A percentile compares a stretch with the other conserved stretches of the same genome.
phyloP scores from a whole-genome alignment of 1,140 invertebrate genomes.

The Macrotrachela quadricornifera region DNA sequence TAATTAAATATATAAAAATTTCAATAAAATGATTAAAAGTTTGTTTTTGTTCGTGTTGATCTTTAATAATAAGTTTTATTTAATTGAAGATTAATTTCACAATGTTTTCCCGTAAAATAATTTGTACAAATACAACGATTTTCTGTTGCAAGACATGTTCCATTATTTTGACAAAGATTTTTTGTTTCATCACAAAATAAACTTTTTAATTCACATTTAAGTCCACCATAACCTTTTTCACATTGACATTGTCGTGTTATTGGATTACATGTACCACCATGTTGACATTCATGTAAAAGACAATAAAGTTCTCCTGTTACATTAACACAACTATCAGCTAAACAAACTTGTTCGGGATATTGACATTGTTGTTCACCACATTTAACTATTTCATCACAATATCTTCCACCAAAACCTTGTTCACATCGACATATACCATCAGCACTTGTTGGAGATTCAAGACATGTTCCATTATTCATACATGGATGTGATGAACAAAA shows the following conservation, averaged over 20 bases:
- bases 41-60: too few relatives aligned
- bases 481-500: slow-evolving; percentile 37
- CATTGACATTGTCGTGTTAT: neutral
- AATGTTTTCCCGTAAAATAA: slow-evolving; percentile 76
- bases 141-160: neutral
- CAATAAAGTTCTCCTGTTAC: neutral
- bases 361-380: neutral
- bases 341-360: too few relatives aligned
- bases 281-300: neutral
- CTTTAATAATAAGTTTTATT: too few relatives aligned
- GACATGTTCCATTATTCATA: slow-evolving; percentile 19
- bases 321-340: too few relatives aligned
- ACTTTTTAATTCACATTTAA: too few relatives aligned
- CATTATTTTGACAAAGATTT: slow-evolving; percentile 6
- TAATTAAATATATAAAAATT: too few relatives aligned
- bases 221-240: too few relatives aligned
- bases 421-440: slow-evolving; percentile 35
- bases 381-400: slow-evolving; percentile 45
- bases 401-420: slow-evolving; percentile 69
- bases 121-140: slow-evolving; percentile 41
- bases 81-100: slow-evolving; percentile 43
- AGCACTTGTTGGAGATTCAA: slow-evolving; percentile 28
- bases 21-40: too few relatives aligned
- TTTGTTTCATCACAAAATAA: neutral
- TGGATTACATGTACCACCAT: neutral